A percentile compares a stretch with the other conserved stretches of the same genome.
Conservation (phyloP, 2,797 vertebrate species). For the Huso huso region DNA sequence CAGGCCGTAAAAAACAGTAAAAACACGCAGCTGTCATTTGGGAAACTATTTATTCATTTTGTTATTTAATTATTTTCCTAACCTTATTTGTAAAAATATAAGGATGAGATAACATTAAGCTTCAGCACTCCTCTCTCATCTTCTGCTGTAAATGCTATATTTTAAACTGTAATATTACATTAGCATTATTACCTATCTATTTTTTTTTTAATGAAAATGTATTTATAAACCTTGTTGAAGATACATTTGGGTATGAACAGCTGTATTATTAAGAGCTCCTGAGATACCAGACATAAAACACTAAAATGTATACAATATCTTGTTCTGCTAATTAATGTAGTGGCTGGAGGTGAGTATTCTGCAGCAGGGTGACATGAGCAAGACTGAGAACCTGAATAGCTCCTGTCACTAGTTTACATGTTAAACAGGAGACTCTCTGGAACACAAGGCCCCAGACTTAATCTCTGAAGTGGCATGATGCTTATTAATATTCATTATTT, state of each 20-base stretch:
- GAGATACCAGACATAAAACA: not conserved
- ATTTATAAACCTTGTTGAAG: not conserved
- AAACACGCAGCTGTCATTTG: not conserved
- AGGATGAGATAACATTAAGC: no score
- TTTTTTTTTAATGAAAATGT: not conserved
- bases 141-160: no score
- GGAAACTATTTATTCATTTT: not conserved
- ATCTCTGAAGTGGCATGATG: slow-evolving; percentile 21
- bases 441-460: slow-evolving; percentile 16
- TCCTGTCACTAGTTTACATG: slow-evolving; percentile 9
- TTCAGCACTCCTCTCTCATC: no score
- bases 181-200: no score
- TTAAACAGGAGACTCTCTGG: slow-evolving; percentile 13
- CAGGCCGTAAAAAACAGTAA: not conserved
- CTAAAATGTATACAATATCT: not conserved
- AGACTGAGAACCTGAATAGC: not conserved
- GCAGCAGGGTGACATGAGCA: not conserved
- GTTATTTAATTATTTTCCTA: no score
- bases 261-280: not conserved
- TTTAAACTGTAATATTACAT: no score
- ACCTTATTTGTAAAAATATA: no score
- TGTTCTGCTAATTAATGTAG: slow-evolving; percentile 7
- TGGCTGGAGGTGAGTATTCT: not conserved
- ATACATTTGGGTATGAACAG: no score
- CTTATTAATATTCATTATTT: slow-evolving; percentile 25